Conservation (phyloP, 2,888 invertebrate species). For the Tillus elongatus region DNA sequence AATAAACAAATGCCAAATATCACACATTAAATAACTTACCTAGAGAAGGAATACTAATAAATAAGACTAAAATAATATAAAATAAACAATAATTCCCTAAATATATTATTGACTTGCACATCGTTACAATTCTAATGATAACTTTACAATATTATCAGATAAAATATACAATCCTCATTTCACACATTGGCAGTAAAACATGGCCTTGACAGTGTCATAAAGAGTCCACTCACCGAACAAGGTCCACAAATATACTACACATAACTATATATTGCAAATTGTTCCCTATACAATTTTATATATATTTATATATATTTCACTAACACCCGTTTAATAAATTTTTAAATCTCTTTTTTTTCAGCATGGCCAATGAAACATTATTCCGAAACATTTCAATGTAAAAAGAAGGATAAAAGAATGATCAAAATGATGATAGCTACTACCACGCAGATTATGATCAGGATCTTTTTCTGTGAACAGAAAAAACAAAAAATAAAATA, state of each 20-base stretch:
- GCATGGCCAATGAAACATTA: conserved; percentile 7
- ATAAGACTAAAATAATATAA: too few relatives aligned
- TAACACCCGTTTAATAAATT: conserved; percentile 17
- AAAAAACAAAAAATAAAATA: conserved; percentile 49
- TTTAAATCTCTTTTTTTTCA: too few relatives aligned
- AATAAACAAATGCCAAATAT: too few relatives aligned
- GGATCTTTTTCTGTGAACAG: conserved; percentile 79
- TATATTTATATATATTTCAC: conserved; percentile 10
- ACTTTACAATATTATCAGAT: too few relatives aligned
- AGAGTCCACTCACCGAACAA: too few relatives aligned
- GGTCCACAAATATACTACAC: neutral
- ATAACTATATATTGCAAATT: neutral
- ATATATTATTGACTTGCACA: too few relatives aligned
- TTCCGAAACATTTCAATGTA: conserved; percentile 13
- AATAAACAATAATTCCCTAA: too few relatives aligned
- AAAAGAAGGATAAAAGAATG: conserved; percentile 52
- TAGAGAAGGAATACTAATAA: too few relatives aligned
- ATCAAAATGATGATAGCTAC: conserved; percentile 68
- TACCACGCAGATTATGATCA: conserved; percentile 77
- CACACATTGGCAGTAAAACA: conserved; percentile 9
- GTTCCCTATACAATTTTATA: too few relatives aligned
- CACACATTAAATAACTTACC: too few relatives aligned
- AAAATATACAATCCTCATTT: too few relatives aligned
- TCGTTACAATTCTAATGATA: too few relatives aligned
- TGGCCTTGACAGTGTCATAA: conserved; percentile 8